Evolutionary conservation across 2,113 vertebrate genomes (phyloP), one percentile per base, ranked within the genome.

Genomic region (Crocuta crocuta): DNA sequence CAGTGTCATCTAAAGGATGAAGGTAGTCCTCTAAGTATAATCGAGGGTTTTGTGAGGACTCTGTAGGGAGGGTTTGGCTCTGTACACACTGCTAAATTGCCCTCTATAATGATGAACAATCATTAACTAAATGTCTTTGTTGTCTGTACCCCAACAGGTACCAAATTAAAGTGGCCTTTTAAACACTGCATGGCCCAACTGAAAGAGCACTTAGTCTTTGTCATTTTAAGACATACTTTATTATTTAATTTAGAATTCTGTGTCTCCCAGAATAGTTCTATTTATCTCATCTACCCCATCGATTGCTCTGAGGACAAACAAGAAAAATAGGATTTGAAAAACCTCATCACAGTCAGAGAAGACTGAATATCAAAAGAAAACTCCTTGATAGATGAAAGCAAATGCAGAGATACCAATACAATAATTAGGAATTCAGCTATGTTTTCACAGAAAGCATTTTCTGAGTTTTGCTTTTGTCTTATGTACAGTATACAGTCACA

Each of bases 251-350:
- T 45, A 79, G 89, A 82, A 71, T 79, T 95, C 21, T 55, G 21
- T 88, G 82, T 97, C 78, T 97, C 45, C 39, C 33, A 94, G 73
- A 97, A 70, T 50, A 86, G 73, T 94, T 89, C 33, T 84, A 26
- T 84, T 91, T 93, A 86, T 93, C n/a, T 94, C 66, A 80, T 58
- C 66, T 68, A 63, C 48, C 10, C 86, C 74, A 83, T 74, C 0
- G 0, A 78, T 91, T 91, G 24, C 24, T 81, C 12, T 83, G 66
- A 73, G 3, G 85, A 79, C 53, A 94, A 94, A 58, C 84, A 70
- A 73, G 63, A 96, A 91, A 93, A 84, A 53, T 74, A 79, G 3
- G 26, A 84, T 89, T 95, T 9, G 0, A 55, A 90, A 86, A 80
- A 65, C 33, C 76, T 79, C 4, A 61, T 86, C 91, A 78, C 28